phyloP scores from a whole-genome alignment of 2,888 invertebrate genomes.

The Helleia helle region DNA sequence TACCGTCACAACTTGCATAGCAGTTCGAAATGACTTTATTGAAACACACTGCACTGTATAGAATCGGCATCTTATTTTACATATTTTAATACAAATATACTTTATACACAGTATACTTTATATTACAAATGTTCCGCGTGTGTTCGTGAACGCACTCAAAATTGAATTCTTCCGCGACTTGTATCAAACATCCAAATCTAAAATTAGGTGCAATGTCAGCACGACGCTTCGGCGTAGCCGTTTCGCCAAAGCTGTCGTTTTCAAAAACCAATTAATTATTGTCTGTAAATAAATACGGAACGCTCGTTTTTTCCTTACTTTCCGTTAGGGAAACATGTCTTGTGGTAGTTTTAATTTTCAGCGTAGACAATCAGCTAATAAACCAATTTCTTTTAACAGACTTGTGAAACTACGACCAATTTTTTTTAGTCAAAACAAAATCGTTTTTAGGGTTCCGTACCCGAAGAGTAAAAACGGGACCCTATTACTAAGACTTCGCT shows the following conservation, averaged over 20 bases:
- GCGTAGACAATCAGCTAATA: too few relatives aligned
- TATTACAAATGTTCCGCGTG: neutral
- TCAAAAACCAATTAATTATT: slow-evolving; percentile 41
- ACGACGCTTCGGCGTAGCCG: slow-evolving; percentile 31
- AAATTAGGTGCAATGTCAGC: slow-evolving; percentile 35
- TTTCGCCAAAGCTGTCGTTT: slow-evolving; percentile 47
- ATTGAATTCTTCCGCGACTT: slow-evolving; percentile 26
- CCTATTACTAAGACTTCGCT: too few relatives aligned
- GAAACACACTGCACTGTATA: slow-evolving; percentile 90
- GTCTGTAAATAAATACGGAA: neutral
- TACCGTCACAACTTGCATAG: slow-evolving; percentile 92
- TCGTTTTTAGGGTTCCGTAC: too few relatives aligned
- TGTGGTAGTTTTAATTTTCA: too few relatives aligned
- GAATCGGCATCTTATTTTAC: slow-evolving; percentile 82
- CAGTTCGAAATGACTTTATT: slow-evolving; percentile 85
- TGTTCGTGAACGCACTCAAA: slow-evolving; percentile 8
- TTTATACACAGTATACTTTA: neutral
- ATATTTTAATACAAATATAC: neutral
- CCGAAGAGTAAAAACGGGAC: too few relatives aligned
- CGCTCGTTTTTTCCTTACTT: too few relatives aligned
- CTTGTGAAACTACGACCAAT: too few relatives aligned
- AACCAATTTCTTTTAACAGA: too few relatives aligned
- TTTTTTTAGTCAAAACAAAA: too few relatives aligned
- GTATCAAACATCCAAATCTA: slow-evolving; percentile 42
- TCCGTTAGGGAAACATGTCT: too few relatives aligned